Percentiles rank a stretch among this genome's conserved stretches.
phyloP scores from a whole-genome alignment of 1,140 invertebrate species.

The Colletes gigas region DNA sequence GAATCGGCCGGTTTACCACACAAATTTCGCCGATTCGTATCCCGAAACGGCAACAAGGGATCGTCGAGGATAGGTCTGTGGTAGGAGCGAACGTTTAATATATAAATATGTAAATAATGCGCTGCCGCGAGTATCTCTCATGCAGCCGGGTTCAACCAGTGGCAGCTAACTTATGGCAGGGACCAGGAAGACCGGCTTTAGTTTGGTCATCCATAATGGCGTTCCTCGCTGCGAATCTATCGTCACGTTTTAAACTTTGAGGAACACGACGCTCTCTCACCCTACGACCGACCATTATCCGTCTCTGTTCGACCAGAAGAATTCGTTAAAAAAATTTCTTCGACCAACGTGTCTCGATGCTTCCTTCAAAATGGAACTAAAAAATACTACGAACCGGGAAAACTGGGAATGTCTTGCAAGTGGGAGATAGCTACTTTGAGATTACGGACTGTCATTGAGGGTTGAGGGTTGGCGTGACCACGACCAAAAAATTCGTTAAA shows the following conservation, averaged over 20 bases:
- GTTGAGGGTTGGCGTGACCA: too few relatives aligned
- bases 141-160: constrained; percentile 68
- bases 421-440: too few relatives aligned
- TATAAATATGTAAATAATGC: constrained; percentile 79
- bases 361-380: too few relatives aligned
- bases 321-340: too few relatives aligned
- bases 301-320: not conserved
- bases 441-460: too few relatives aligned
- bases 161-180: constrained; percentile 76
- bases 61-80: constrained; percentile 51
- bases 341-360: too few relatives aligned
- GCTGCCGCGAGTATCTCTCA: constrained; percentile 72
- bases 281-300: not conserved
- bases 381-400: too few relatives aligned
- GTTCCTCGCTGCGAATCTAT: constrained; percentile 72
- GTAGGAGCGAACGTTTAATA: constrained; percentile 68
- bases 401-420: too few relatives aligned
- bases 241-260: constrained; percentile 65
- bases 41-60: constrained; percentile 55
- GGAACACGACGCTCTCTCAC: not conserved
- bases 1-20: constrained; percentile 33
- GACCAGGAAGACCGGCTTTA: constrained; percentile 64
- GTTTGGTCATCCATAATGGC: constrained; percentile 64
- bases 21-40: constrained; percentile 57
- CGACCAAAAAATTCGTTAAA: too few relatives aligned